Evolutionary conservation across 1,140 invertebrate genomes (phyloP).

Genomic region (Sminthurinus signatus): DNA sequence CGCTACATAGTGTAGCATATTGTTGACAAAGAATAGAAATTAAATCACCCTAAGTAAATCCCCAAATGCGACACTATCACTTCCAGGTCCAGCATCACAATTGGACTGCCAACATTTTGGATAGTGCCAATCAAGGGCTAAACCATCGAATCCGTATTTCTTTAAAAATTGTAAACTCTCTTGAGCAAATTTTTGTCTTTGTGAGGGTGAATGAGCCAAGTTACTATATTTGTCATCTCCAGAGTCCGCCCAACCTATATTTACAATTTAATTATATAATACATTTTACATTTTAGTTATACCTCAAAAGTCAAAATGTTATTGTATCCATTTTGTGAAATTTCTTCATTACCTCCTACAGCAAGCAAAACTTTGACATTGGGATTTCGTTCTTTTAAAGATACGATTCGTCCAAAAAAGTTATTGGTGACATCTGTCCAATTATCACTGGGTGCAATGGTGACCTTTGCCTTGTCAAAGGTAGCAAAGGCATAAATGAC

Average conservation of each 20-base stretch:
- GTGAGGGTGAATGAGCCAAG: constrained; percentile 57
- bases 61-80: constrained; percentile 69
- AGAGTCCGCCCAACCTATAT: constrained; percentile 86
- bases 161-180: constrained; percentile 59
- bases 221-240: constrained; percentile 74
- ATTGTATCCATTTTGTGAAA: no score
- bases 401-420: constrained; percentile 55
- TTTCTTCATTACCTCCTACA: no score
- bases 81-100: constrained; percentile 67
- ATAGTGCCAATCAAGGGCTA: constrained; percentile 87
- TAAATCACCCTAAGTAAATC: constrained; percentile 60
- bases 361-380: constrained; percentile 60
- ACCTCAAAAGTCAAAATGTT: no score
- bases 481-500: constrained; percentile 85
- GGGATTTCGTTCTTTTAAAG: constrained; percentile 49
- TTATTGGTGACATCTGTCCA: constrained; percentile 79
- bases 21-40: no score
- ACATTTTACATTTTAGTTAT: no score
- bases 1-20: no score
- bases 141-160: constrained; percentile 66
- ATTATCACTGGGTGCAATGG: constrained; percentile 70
- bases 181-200: constrained; percentile 57
- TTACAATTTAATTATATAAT: no score
- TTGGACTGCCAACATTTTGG: constrained; percentile 83
- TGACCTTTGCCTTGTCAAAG: constrained; percentile 65